Evolutionary conservation across 2,113 vertebrate genomes (phyloP).

Genomic region (Pluvialis apricaria): DNA sequence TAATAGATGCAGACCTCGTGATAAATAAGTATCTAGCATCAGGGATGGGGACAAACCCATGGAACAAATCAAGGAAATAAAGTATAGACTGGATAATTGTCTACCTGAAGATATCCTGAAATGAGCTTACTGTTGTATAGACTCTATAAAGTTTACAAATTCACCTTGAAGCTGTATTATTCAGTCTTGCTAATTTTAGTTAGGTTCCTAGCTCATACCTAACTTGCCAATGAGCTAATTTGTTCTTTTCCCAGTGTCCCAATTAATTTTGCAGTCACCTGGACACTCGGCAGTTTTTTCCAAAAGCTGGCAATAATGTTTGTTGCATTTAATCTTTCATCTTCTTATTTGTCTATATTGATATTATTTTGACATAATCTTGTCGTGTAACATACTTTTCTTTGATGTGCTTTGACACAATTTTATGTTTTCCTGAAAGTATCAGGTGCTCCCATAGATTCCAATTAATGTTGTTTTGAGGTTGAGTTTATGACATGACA

Average conservation of each 20-base stretch:
- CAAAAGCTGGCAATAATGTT: neutral
- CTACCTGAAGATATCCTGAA: neutral
- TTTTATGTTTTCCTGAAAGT: conserved; percentile 4
- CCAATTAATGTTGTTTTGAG: neutral
- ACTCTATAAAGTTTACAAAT: neutral
- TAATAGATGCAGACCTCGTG: neutral
- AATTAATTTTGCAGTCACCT: neutral
- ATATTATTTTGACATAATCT: neutral
- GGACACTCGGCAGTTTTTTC: neutral
- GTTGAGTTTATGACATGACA: neutral
- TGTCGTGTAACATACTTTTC: neutral
- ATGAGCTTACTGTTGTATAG: neutral
- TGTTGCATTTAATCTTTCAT: neutral
- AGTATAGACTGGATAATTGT: neutral
- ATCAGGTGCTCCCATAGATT: neutral
- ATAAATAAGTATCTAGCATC: neutral
- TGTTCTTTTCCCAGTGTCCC: neutral
- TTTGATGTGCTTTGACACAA: neutral
- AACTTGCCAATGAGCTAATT: neutral
- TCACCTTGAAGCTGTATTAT: neutral
- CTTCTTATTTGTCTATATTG: neutral
- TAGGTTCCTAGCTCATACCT: neutral
- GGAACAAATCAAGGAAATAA: neutral
- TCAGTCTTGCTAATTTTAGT: neutral
- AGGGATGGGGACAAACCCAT: neutral